Base-by-base conservation (phyloP, 92 coral and sea anemone species). In the Paragorgia papillata region DNA sequence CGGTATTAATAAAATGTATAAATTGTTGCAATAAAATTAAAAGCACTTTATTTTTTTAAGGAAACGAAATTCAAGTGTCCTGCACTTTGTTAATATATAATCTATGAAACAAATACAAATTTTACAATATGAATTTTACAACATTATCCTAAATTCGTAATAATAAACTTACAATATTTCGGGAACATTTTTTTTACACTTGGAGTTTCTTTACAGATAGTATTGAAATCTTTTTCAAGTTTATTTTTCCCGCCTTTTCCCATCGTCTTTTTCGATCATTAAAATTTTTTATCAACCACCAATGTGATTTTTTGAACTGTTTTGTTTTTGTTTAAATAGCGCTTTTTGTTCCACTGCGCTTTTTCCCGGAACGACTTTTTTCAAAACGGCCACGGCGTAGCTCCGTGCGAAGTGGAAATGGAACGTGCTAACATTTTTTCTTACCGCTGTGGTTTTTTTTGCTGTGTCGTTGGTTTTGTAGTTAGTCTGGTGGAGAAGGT, bases 111-210 rank as follows among this genome's bases (percentile, higher is more conserved):
- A 48, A 40, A 44, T 27, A 22, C 40, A 68, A 68, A 44, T 46
- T 7, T 68, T 68, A 68, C 75, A 44, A 44, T 68, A 68, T 49
- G 25, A 44, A 49, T 25, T 68, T 68, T 68, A 68, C 75, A 68
- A 3, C 13, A 26, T 53, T 29, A 15, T 41, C 51, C 32, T 53
- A 71, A 71, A 2, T 21, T 55, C 20, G 41, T 2, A 0, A 71
- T 68, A 49, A 7, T 27, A 8, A 31, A 21, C n/a, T 20, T 63
- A 21, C 48, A 22, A 29, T 13, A 37, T 33, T 53, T 15, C 27
- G 12, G 1, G 4, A 7, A 8, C 54, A 48, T 32, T 71, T 30
- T 33, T 31, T 17, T 24, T 19, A 22, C n/a, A 25, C 35, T 27
- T 19, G 12, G 17, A 8, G 53, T 44, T 35, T 60, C 39, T 60